Evolutionary conservation across 2,113 vertebrate species (phyloP), one percentile per base, ranked within the genome.

Genomic region (Amphiprion percula): DNA sequence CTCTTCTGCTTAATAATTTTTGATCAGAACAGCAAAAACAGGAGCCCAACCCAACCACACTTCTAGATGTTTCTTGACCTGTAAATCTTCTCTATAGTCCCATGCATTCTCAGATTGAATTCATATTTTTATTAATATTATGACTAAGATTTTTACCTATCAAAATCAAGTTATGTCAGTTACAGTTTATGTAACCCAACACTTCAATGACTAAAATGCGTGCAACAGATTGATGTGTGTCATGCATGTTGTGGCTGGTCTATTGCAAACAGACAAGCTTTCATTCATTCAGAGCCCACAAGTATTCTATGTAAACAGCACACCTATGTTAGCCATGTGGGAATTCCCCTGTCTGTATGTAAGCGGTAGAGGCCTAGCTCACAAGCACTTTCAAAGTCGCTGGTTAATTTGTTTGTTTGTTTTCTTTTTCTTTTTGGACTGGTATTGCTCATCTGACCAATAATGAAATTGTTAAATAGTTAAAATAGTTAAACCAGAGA

Each of bases 341-440:
- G 77, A 90, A 82, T 84, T 80, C 72, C 76, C 76, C 58, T 49
- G 24, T 61, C n/a, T 4, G 14, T 44, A 28, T 55, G 50, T 63
- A 10, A 70, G 58, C 56, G 55, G 10, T 44, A 47, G 17, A 30
- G 5, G 28, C 33, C 39, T 16, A 30, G 11, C 19, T 46, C 10
- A 74, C 2, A 61, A 64, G 14, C 39, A n/a, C 44, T 76, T 84
- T 54, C 3, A 76, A 56, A 59, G 30, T 55, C 33, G 14, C n/a
- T 10, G 11, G 24, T 44, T 44, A 3, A 1, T 30, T 30, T 30
- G 30, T 37, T 37, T 37, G 1, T 46, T 44, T 55, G 5, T 56
- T 67, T 19, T n/a, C 19, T 64, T 44, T 46, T 23, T 15, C 2
- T 10, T 47, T 26, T 64, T 24, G 8, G 9, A 19, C 17, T 8